Evolutionary conservation across 2,113 vertebrate genomes (phyloP).

Genomic region (Microtus montanus): DNA sequence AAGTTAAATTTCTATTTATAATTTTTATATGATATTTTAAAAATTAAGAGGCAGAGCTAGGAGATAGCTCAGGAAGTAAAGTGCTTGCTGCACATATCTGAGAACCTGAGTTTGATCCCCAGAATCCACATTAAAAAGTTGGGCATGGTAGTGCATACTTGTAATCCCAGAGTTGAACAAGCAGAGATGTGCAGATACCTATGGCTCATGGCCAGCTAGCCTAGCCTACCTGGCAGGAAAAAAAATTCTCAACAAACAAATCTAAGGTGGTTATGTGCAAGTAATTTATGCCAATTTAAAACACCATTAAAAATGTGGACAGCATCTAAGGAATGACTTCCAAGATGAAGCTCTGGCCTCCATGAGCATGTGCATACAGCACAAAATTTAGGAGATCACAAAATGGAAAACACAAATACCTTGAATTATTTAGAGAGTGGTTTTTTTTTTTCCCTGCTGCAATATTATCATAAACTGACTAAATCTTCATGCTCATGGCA

Average conservation of each 20-base stretch:
- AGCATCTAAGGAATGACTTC: neutral
- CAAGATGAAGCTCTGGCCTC: neutral
- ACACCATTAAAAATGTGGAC: neutral
- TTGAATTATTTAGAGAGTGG: constrained; percentile 8
- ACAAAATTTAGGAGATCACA: constrained; percentile 32
- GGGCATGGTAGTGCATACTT: neutral
- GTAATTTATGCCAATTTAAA: neutral
- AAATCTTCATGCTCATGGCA: constrained; percentile 3
- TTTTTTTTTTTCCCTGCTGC: neutral
- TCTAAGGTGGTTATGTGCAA: neutral
- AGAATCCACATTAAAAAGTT: neutral
- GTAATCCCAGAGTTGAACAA: neutral
- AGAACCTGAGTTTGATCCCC: neutral
- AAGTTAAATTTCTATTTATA: constrained; percentile 47
- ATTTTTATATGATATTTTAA: constrained; percentile 20
- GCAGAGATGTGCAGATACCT: neutral
- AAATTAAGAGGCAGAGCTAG: neutral
- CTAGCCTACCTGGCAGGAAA: neutral
- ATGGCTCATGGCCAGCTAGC: neutral
- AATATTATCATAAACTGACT: constrained; percentile 21
- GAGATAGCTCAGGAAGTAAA: neutral
- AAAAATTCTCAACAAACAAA: neutral
- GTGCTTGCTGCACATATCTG: neutral
- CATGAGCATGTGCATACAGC: neutral
- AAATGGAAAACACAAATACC: constrained; percentile 20